Percentiles rank a stretch among this genome's conserved stretches.
Conservation (phyloP, 2,113 vertebrate species). For the Gasterosteus nipponicus region DNA sequence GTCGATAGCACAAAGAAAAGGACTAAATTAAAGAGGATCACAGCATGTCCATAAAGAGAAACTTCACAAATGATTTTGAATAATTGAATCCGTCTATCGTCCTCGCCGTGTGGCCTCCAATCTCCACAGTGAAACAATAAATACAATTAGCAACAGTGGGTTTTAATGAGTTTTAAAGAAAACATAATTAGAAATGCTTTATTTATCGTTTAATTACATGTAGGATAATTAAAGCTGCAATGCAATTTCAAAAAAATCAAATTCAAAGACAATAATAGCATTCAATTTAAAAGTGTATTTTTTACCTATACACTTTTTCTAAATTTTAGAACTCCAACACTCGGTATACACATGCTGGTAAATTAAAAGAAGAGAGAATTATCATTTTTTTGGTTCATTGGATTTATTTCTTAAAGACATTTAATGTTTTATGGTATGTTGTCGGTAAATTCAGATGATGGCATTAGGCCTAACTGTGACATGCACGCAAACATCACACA, state of each 20-base stretch:
- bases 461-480: constrained; percentile 21
- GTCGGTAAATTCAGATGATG: neutral
- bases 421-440: constrained; percentile 3
- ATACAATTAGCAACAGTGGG: constrained; percentile 49
- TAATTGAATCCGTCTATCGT: constrained; percentile 1
- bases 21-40: neutral
- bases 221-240: constrained; percentile 40
- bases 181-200: constrained; percentile 66
- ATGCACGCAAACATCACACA: constrained; percentile 17
- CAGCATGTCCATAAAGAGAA: neutral
- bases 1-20: neutral
- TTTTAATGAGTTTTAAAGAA: constrained; percentile 57
- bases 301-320: neutral
- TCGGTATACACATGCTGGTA: neutral
- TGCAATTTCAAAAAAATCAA: constrained; percentile 16
- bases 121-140: constrained; percentile 45
- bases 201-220: constrained; percentile 63
- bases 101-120: constrained; percentile 27
- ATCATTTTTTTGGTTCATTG: neutral
- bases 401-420: constrained; percentile 13
- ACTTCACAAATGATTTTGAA: constrained; percentile 1
- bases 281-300: constrained; percentile 6
- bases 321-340: neutral
- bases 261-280: constrained; percentile 20
- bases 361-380: neutral